Evolutionary conservation across 2,113 vertebrate species (phyloP).

Genomic region (Gallinago media): DNA sequence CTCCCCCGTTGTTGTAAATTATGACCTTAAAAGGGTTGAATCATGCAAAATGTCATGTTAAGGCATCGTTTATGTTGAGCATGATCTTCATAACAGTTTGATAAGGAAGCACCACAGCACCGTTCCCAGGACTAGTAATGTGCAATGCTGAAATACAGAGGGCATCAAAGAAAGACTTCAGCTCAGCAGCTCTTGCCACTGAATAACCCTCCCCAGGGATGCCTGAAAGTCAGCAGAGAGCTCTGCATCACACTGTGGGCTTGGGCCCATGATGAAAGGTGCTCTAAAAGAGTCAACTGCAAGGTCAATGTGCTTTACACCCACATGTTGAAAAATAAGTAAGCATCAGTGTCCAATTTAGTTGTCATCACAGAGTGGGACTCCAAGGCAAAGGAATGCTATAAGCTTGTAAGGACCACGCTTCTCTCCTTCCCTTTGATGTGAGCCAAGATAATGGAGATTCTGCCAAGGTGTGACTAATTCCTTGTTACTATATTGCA

Average conservation of each 20-base stretch:
- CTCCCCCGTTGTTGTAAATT: neutral
- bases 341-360: slow-evolving; percentile 69
- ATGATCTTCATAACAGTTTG: rapidly evolving
- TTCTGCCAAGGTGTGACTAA: slow-evolving; percentile 51
- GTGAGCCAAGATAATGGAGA: slow-evolving; percentile 49
- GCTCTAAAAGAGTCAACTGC: slow-evolving; percentile 2
- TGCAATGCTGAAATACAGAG: neutral
- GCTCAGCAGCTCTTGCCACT: neutral
- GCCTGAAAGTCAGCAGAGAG: neutral
- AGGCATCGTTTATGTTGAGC: neutral
- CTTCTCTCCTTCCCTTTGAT: slow-evolving; percentile 43
- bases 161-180: neutral
- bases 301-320: neutral
- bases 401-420: slow-evolving; percentile 11
- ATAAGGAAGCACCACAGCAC: neutral
- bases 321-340: slow-evolving; percentile 24
- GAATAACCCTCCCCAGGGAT: neutral
- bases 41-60: neutral
- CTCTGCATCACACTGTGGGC: neutral
- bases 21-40: neutral
- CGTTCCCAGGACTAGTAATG: neutral
- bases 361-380: slow-evolving; percentile 66
- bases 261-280: slow-evolving; percentile 33
- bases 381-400: slow-evolving; percentile 31
- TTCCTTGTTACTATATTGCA: slow-evolving; percentile 51